Percentiles rank a stretch among this genome's conserved stretches.
phyloP scores from a whole-genome alignment of 2,888 invertebrate genomes.

The Idaea aversata region DNA sequence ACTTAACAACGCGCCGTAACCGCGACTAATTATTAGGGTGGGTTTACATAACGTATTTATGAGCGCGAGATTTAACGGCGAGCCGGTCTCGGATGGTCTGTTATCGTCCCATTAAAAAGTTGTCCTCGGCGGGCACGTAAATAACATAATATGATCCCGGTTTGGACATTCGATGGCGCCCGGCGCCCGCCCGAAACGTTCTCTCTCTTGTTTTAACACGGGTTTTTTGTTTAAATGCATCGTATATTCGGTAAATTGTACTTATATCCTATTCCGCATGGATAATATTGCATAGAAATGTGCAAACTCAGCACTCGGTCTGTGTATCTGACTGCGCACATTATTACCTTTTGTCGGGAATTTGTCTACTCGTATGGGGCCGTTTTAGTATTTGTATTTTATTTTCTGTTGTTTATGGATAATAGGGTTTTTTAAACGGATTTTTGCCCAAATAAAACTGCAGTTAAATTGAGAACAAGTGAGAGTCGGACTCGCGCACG shows the following conservation, averaged over 20 bases:
- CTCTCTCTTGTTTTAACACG: conserved; percentile 27
- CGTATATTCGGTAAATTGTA: conserved; percentile 12
- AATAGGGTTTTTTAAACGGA: too few relatives aligned
- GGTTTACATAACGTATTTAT: conserved; percentile 80
- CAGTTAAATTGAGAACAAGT: too few relatives aligned
- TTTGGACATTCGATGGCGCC: conserved; percentile 35
- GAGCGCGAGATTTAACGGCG: conserved; percentile 76
- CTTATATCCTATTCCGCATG: conserved; percentile 7
- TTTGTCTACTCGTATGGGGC: not conserved
- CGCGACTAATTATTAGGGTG: conserved; percentile 79
- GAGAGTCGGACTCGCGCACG: too few relatives aligned
- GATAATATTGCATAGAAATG: conserved; percentile 13
- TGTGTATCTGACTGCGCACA: conserved; percentile 8
- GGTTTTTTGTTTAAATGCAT: conserved; percentile 21
- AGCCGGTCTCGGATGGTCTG: conserved; percentile 75
- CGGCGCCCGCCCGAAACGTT: conserved; percentile 12
- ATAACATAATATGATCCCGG: conserved; percentile 67
- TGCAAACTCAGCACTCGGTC: conserved; percentile 7
- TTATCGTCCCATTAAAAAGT: conserved; percentile 79
- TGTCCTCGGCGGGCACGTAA: conserved; percentile 74
- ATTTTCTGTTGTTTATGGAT: too few relatives aligned
- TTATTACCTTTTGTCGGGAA: conserved; percentile 9
- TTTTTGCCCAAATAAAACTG: too few relatives aligned
- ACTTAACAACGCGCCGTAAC: conserved; percentile 77
- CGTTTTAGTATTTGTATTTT: not conserved